Evolutionary conservation across 2,797 vertebrate species (phyloP).

Genomic region (Acrossocheilus fasciatus): DNA sequence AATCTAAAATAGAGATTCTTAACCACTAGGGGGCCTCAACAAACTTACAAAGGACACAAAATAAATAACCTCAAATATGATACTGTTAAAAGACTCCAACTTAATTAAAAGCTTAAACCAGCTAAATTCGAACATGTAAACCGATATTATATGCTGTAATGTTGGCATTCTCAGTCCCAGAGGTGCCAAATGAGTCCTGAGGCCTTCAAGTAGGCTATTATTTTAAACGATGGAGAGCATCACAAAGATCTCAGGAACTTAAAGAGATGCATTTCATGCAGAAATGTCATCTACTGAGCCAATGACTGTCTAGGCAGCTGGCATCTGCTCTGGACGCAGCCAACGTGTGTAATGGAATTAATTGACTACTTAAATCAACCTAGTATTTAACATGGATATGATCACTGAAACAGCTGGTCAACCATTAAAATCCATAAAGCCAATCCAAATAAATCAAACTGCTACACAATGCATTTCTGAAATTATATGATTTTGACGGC

Average conservation of each 20-base stretch:
- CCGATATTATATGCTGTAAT: not conserved
- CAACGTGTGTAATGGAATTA: constrained; percentile 17
- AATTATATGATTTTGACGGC: not conserved
- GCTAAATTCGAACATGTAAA: not conserved
- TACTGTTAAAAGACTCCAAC: not conserved
- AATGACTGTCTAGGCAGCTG: not conserved
- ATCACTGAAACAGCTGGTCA: constrained; percentile 21
- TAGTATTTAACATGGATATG: constrained; percentile 33
- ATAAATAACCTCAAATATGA: not conserved
- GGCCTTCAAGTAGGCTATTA: not conserved
- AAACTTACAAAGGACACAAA: not conserved
- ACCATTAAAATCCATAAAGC: not conserved
- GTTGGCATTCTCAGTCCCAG: not conserved
- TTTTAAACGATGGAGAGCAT: not conserved
- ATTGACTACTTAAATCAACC: constrained; percentile 12
- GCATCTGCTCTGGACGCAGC: not conserved
- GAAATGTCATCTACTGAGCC: not conserved
- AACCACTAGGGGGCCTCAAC: not conserved
- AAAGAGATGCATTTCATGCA: not conserved
- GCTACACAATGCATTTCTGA: not conserved
- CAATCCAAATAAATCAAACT: constrained; percentile 1
- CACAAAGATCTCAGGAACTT: not conserved
- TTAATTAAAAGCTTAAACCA: not conserved
- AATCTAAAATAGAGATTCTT: not conserved
- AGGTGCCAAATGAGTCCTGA: not conserved